Evolutionary conservation across 1,140 invertebrate species (phyloP), one percentile per base, ranked within the genome.

Genomic region (Drosophila yakuba): DNA sequence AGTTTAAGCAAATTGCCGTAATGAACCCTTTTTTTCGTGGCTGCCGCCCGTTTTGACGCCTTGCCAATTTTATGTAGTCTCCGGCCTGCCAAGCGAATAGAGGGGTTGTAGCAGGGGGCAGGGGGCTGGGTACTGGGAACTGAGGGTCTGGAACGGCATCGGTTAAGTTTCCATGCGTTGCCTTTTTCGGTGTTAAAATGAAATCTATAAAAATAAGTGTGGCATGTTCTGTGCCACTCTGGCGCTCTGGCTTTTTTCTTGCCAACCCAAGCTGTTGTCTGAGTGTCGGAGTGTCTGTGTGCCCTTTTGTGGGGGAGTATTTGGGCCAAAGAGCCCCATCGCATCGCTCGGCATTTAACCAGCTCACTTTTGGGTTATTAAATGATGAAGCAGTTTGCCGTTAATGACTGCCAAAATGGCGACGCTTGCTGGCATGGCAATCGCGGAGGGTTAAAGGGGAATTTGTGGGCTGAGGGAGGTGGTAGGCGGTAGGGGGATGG

Each of bases 121-220:
- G 5, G 4, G 23, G 23, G 3, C 23, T 3, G 23, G 28, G 28
- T 48, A 17, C 10, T 17, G 15, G 1, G n/a, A 7, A 6, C 32
- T 32, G 32, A 43, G 66, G 39, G 38, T n/a, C 39, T 32, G 58
- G 55, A 56, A 50, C 61, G 51, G 61, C 51, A 58, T 66, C 66
- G 63, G 64, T 74, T 74, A 62, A 79, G 81, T 71, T 83, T 74
- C 72, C 84, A 89, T 89, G 84, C 84, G 84, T 89, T 90, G 84
- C 84, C 84, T 89, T 89, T 77, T 89, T 89, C 84, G 84, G 80
- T 88, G 84, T 89, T 89, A 89, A 89, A 89, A 89, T 89, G 84
- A 89, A 89, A 89, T 89, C 84, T 89, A 89, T 89, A 89, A 89
- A 89, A 89, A 89, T 89, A 89, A 89, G 84, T 89, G 84, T 89